Base-by-base conservation (phyloP, 2,888 invertebrate genomes). In the Lasioglossum vierecki region DNA sequence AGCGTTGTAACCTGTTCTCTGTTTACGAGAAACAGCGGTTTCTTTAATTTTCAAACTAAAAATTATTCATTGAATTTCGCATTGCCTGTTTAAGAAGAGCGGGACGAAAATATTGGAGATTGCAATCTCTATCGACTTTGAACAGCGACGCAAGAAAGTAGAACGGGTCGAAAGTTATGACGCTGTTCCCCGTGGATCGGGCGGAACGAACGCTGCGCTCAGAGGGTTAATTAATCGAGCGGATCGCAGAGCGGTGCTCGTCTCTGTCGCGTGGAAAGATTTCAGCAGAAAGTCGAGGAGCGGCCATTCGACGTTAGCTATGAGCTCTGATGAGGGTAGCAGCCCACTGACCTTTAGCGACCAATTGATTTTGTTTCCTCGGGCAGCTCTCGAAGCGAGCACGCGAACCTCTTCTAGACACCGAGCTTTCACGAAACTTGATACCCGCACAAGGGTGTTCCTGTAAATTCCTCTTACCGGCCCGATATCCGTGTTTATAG, bases 381-480 rank as follows among this genome's bases (percentile, higher is more conserved):
- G 13, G 70, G 11, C 66, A 11, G 44, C 26, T 22, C 70, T 71
- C 15, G 46, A 30, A 72, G 15, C 46, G 26, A 46, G 44, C 46
- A 72, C 46, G 46, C 72, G 30, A 72, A 15, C 46, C 44, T 72
- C 72, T 26, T 30, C 46, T 11, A 60, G 60, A n/a, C 26, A 15
- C 11, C 9, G 30, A 26, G 49, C 68, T 68, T 68, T n/a, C 76
- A 44, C n/a, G 80, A 49, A 76, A 73, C 49, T 66, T 84, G 49
- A 76, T 74, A 66, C 49, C 35, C 30, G 39, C 74, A 15, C 26
- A 76, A 70, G 73, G 35, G 18, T 46, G 82, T 46, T 63, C 75
- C 49, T 82, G 84, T 82, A 84, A 87, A 88, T 87, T 82, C 78
- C 46, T 74, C 80, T 44, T 75, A 53, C 13, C 70, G 72, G 66